Evolutionary conservation across 1,140 invertebrate species (phyloP), one percentile per base, ranked within the genome.

Genomic region (Dreissena polymorpha): DNA sequence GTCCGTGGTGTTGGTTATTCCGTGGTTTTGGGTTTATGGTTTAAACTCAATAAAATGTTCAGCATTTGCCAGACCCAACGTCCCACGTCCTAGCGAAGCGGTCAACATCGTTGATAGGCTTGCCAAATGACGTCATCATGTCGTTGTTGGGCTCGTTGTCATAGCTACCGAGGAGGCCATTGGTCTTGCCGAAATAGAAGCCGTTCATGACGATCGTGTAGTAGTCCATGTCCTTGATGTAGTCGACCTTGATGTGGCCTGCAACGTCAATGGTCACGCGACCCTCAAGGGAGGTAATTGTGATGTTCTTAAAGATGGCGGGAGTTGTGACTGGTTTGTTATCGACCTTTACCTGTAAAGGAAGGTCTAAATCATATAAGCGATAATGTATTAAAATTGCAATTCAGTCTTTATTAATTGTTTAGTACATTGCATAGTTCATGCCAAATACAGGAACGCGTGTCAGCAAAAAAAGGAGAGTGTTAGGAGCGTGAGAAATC

Each of bases 91-190:
- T 85, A 50, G 81, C 81, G 68, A 88, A 85, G 21, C 84, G 70
- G 86, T 86, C 76, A 75, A 94, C 74, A 86, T 95, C 85, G 68
- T 91, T 85, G 71, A 79, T 86, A 12, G 81, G 53, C 93, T 0
- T 79, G 27, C 88, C 88, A 29, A 85, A 84, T 12, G 96, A 95
- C 49, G 95, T 94, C 10, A 95, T 94, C 7, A 95, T 95, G 90
- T 98, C 97, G 89, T 98, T 97, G 89, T 94, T 96, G 3, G 95
- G 95, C 90, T 98, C 97, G 87, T 96, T 95, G 94, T 98, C 97
- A 55, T 96, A 96, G 83, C 96, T 96, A 84, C 97, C 97, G 10
- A 98, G 93, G 27, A 99, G 94, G 88, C 97, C 97, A 23, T 95
- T 95, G 0, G 96, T 93, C 90, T 96, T 97, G 84, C 96, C 96